These are phyloP conservation scores for Psettodes erumei DNA, from an alignment of 2,113 vertebrate species.

Conservation along the genomic window DNA sequence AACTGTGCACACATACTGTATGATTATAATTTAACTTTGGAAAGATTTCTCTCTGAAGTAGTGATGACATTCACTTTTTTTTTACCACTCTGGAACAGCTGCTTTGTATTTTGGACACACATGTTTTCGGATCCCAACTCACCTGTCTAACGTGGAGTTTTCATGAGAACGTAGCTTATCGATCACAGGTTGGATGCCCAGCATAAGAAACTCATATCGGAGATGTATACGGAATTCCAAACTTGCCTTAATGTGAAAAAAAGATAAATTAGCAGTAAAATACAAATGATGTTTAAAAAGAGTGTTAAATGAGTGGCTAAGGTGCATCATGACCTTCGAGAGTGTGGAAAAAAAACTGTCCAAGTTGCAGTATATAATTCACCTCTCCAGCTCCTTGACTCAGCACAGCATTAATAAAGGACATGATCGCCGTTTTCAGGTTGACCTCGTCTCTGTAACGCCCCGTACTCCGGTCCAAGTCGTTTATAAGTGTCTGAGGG, in stretches of 20 bases:
- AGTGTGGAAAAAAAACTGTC: not conserved
- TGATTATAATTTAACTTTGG: not conserved
- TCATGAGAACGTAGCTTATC: slow-evolving; percentile 97
- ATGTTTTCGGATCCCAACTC: slow-evolving; percentile 49
- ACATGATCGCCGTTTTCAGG: slow-evolving; percentile 99
- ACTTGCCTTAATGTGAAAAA: slow-evolving; percentile 84
- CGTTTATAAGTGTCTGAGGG: slow-evolving; percentile 92
- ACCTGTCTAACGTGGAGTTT: slow-evolving; percentile 97
- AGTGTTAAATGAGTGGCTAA: not conserved
- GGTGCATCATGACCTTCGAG: not conserved
- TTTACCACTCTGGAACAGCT: not conserved
- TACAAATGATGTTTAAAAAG: not conserved
- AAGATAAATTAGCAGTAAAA: not conserved
- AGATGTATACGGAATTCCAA: slow-evolving; percentile 98
- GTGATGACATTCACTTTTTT: not conserved
- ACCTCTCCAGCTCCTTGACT: slow-evolving; percentile 98
- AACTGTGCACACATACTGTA: not conserved
- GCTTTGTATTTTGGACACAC: not conserved
- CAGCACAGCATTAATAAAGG: slow-evolving; percentile 98
- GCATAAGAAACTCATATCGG: slow-evolving; percentile 97
- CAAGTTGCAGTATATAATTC: slow-evolving; percentile 32
- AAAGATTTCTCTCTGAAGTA: not conserved
- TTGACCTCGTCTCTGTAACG: slow-evolving; percentile 97
- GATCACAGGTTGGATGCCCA: slow-evolving; percentile 98
- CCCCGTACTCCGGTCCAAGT: slow-evolving; percentile 95